These are phyloP conservation scores for Cyaniris semiargus DNA, from an alignment of 2,888 invertebrate species.

Conservation along the genomic window DNA sequence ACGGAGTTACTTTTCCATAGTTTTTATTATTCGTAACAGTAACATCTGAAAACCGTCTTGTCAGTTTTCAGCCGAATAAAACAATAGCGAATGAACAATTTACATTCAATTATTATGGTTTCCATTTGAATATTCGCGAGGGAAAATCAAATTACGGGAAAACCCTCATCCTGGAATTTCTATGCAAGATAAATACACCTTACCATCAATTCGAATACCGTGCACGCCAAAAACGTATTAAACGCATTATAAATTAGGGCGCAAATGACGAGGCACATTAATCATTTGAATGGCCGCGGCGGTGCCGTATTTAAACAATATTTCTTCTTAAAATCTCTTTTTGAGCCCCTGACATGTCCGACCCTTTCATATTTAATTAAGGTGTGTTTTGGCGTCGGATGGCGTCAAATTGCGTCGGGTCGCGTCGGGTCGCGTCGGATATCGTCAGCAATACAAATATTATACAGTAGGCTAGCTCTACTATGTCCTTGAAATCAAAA, in stretches of 20 bases:
- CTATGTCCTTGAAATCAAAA: no score
- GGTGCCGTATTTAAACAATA: constrained; percentile 50
- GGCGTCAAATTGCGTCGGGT: neutral
- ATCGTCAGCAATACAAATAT: no score
- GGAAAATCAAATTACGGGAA: constrained; percentile 6
- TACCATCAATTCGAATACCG: constrained; percentile 8
- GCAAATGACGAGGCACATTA: constrained; percentile 50
- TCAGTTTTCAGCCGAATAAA: neutral
- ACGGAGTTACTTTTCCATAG: no score
- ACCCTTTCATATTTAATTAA: constrained; percentile 26
- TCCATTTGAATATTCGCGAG: neutral
- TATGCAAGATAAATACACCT: neutral
- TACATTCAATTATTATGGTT: neutral
- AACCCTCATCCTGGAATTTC: constrained; percentile 10
- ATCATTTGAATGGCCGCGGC: constrained; percentile 47
- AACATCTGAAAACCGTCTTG: neutral
- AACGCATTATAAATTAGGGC: constrained; percentile 47
- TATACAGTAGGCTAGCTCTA: no score
- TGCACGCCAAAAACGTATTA: constrained; percentile 38
- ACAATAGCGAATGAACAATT: neutral
- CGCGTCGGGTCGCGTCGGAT: no score
- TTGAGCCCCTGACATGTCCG: constrained; percentile 1
- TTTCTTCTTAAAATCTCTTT: constrained; percentile 23
- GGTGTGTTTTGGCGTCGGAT: neutral
- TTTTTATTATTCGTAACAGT: no score